Evolutionary conservation across 30 jellyfish, hydroid and myxozoan genomes (phyloP).

Genomic region (Hydractinia echinata): DNA sequence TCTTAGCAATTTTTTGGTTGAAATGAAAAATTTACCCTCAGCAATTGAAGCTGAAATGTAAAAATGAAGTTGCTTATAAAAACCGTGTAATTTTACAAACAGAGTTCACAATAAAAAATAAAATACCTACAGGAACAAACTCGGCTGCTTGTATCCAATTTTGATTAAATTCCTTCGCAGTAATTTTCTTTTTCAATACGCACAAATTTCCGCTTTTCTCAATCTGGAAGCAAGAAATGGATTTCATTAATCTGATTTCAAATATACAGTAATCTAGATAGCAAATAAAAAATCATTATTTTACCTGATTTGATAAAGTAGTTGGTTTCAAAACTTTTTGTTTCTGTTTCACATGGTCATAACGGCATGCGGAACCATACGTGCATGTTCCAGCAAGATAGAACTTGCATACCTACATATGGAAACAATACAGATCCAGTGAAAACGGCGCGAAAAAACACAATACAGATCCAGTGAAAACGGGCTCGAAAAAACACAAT

Average conservation of each 20-base stretch:
- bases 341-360: conserved; percentile 73
- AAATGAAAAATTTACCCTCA: too few species aligned
- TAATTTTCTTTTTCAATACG: not conserved
- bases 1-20: too few species aligned
- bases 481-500: not conserved
- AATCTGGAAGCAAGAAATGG: too few species aligned
- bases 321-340: conserved; percentile 21
- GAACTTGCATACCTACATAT: conserved; percentile 67
- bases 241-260: too few species aligned
- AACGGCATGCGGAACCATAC: conserved; percentile 74
- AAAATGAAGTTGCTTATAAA: not conserved
- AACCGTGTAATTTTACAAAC: not conserved
- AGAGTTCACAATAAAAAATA: not conserved
- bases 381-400: conserved; percentile 66
- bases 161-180: not conserved
- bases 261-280: too few species aligned
- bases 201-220: not conserved
- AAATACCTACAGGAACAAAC: conserved; percentile 26
- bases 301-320: not conserved
- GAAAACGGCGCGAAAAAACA: conserved; percentile 10
- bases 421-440: conserved; percentile 1
- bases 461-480: not conserved
- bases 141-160: conserved; percentile 21
- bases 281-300: not conserved
- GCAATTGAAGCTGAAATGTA: not conserved